Evolutionary conservation across 2,113 vertebrate species (phyloP), one percentile per base, ranked within the genome.

Genomic region (Bubo bubo): DNA sequence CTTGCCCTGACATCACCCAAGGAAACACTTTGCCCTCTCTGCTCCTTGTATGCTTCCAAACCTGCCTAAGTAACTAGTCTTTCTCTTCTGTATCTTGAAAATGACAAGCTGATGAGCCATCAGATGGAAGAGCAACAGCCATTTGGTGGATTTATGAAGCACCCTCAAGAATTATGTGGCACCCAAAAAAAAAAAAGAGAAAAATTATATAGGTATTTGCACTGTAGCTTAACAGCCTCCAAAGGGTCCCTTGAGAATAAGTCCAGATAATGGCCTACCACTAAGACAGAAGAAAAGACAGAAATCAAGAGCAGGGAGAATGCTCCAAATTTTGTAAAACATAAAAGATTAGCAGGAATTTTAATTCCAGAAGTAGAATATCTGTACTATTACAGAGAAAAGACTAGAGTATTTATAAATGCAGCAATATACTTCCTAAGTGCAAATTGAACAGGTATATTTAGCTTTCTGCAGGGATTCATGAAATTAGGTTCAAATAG

Each of bases 401-500:
- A 74, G 16, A n/a, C 64, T 37, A 68, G 32, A 87, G 73, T 93
- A 91, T 95, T 93, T 95, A 91, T 83, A 88, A 71, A 96, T 83
- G 77, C 64, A 96, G 77, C 68, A 92, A 81, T 93, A 88, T 43
- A 88, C 59, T 62, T 85, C 49, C 39, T 89, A 95, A 89, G 75
- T 94, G 62, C 47, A 96, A 94, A 96, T 14, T 81, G 50, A 93
- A 96, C 59, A 81, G 77, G 56, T 83, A 67, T 96, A 93, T 96
- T 80, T 96, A 95, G 79, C 66, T 94, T 95, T 93, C 73, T 93
- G 71, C 70, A 75, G 47, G 73, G 35, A 95, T 90, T 98, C 75
- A 28, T 86, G 81, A 87, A 96, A 96, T 96, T 76, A 83, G 35
- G 45, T 93, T 88, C 58, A 86, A 86, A 45, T 45, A 76, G 87